These are phyloP conservation scores for Ornithorhynchus anatinus DNA, from an alignment of 2,113 vertebrate species.

Conservation along the genomic window DNA sequence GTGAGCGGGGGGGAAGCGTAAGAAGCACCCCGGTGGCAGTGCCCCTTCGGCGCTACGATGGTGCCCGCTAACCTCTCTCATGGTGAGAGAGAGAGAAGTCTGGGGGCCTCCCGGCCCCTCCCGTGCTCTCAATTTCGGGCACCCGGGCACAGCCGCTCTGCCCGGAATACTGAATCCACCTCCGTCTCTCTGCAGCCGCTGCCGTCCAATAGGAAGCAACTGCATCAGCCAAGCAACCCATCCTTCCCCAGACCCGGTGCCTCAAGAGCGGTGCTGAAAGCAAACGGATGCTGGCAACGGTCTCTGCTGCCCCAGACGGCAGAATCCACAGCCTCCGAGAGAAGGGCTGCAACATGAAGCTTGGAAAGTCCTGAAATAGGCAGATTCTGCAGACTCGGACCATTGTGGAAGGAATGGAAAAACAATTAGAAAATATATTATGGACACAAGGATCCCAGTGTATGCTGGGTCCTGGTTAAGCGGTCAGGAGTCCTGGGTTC, in stretches of 20 bases:
- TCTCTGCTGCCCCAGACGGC: background rate
- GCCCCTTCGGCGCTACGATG: too few relatives aligned
- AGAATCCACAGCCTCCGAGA: background rate
- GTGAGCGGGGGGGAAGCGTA: too few relatives aligned
- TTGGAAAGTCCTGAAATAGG: background rate
- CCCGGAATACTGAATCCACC: background rate
- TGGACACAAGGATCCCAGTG: background rate
- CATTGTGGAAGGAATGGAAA: background rate
- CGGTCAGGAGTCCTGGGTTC: background rate
- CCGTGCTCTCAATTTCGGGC: background rate
- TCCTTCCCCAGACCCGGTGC: background rate
- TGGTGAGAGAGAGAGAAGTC: too few relatives aligned
- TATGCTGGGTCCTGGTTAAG: background rate
- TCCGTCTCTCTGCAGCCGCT: background rate
- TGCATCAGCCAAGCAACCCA: background rate
- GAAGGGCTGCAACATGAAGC: background rate
- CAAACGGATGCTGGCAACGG: background rate
- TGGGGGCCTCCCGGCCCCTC: too few relatives aligned
- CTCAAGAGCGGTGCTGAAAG: background rate
- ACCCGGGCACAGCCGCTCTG: background rate
- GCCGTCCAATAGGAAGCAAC: conserved; percentile 4
- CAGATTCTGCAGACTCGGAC: background rate
- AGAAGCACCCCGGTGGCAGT: too few relatives aligned
- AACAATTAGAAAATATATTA: background rate
- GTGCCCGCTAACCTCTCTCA: too few relatives aligned